Evolutionary conservation across 2,888 invertebrate genomes (phyloP), one percentile per base, ranked within the genome.

Genomic region (Stenoptilia bipunctidactyla): DNA sequence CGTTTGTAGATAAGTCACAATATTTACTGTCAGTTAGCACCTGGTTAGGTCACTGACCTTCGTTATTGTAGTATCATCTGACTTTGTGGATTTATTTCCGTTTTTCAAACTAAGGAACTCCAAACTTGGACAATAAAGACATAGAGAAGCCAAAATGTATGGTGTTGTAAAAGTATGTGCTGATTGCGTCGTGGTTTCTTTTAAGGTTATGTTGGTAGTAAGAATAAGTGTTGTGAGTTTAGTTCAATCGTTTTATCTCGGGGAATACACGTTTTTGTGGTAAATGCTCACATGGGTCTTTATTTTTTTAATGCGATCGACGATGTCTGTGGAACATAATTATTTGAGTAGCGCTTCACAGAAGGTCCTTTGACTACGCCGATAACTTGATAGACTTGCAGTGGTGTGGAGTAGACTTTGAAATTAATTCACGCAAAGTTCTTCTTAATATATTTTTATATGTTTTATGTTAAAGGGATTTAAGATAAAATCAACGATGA

Each of bases 281-380:
- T 49, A 57, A 52, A 49, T 58, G 52, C 53, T 51, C 56, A 48
- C 53, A 56, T 58, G 62, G 63, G 70, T 70, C 76, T 63, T 75
- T 69, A 75, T 76, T 76, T 64, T 64, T 71, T 75, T 74, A 73
- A 77, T 77, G 73, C 68, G 68, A 68, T 64, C 56, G 60, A 52
- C 56, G 58, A 62, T 66, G 66, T 69, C 64, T 60, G 72, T 70
- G 62, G 70, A 56, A 57, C 66, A 76, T 79, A 76, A 80, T 80
- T 80, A 79, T 79, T 80, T 74, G 79, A 76, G 74, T 73, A 75
- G 70, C 69, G 65, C 72, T 67, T 69, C 71, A 69, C 60, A 5
- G 62, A 55, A 44, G 57, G 56, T 59, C 76, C 79, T 79, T 80
- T 77, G 74, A 54, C 57, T 49, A 58, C 60, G 76, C 79, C 79